Percentiles rank a stretch among this genome's conserved stretches.
Conservation (phyloP, 2,113 vertebrate species). For the Acinonyx jubatus region DNA sequence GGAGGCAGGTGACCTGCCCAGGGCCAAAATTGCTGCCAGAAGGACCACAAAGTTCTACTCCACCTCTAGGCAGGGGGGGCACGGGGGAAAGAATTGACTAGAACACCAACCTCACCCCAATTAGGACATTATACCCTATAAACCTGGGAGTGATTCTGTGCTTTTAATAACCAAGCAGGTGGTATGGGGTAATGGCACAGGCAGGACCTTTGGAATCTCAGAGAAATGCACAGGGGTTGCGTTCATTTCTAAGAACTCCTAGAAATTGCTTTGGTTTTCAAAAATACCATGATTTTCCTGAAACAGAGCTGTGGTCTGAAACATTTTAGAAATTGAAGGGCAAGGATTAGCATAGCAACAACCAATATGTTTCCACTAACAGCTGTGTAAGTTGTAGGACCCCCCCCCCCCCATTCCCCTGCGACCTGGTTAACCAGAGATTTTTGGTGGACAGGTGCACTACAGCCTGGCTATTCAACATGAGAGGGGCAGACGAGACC, state of each 20-base stretch:
- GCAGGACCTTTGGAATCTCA: neutral
- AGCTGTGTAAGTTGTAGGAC: neutral
- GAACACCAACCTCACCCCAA: neutral
- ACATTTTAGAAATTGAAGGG: neutral
- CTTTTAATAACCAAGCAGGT: neutral
- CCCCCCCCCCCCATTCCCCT: fast-evolving
- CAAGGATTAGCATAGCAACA: neutral
- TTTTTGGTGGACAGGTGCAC: neutral
- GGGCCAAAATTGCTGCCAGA: neutral
- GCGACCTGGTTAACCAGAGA: neutral
- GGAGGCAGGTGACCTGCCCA: fast-evolving
- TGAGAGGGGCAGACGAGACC: fast-evolving
- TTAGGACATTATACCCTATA: neutral
- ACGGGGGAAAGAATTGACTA: neutral
- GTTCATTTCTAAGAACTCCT: neutral
- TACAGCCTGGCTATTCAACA: fast-evolving
- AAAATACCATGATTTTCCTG: neutral
- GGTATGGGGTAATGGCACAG: fast-evolving
- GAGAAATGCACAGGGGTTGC: neutral
- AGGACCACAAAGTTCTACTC: fast-evolving
- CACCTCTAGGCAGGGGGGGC: neutral
- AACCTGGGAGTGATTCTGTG: neutral
- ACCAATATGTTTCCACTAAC: neutral
- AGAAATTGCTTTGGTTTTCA: neutral
- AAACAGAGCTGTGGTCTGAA: neutral